A percentile compares a stretch with the other conserved stretches of the same genome.
Evolutionary conservation across 2,113 vertebrate species (phyloP).

Genomic region (Laticauda colubrina): DNA sequence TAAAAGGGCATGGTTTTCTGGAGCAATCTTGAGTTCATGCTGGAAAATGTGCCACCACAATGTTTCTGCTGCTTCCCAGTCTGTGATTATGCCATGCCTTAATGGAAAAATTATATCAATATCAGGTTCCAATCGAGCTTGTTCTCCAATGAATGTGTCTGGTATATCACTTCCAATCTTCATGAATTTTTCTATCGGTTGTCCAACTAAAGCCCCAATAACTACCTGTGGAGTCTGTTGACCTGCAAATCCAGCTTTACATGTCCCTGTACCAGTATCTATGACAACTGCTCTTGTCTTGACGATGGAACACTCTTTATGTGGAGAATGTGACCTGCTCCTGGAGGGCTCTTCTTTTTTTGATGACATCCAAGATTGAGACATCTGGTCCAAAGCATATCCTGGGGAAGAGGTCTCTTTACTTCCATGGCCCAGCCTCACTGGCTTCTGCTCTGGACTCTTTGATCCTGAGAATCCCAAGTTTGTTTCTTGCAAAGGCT

Average conservation of each 20-base stretch:
- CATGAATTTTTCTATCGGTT: neutral
- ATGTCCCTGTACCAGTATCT: conserved; percentile 49
- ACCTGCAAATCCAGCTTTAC: conserved; percentile 55
- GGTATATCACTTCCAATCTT: neutral
- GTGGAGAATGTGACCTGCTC: neutral
- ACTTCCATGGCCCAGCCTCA: neutral
- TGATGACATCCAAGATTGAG: neutral
- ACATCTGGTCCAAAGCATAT: neutral
- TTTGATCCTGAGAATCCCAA: neutral
- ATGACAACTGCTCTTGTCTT: conserved; percentile 41
- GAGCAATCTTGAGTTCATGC: conserved; percentile 47
- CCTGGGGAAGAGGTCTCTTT: neutral
- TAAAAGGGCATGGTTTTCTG: conserved; percentile 55
- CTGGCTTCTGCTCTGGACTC: neutral
- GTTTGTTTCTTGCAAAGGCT: neutral
- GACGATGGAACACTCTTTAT: neutral
- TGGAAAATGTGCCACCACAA: conserved; percentile 63
- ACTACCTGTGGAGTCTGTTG: conserved; percentile 41
- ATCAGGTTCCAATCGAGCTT: neutral
- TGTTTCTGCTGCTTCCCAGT: conserved; percentile 46
- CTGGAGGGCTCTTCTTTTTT: neutral
- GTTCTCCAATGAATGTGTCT: conserved; percentile 36
- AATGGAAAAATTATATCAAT: conserved; percentile 18
- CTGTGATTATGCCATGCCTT: conserved; percentile 34
- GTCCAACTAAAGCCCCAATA: conserved; percentile 48